phyloP scores from a whole-genome alignment of 2,888 invertebrate species.

The Dynastes hyllus region DNA sequence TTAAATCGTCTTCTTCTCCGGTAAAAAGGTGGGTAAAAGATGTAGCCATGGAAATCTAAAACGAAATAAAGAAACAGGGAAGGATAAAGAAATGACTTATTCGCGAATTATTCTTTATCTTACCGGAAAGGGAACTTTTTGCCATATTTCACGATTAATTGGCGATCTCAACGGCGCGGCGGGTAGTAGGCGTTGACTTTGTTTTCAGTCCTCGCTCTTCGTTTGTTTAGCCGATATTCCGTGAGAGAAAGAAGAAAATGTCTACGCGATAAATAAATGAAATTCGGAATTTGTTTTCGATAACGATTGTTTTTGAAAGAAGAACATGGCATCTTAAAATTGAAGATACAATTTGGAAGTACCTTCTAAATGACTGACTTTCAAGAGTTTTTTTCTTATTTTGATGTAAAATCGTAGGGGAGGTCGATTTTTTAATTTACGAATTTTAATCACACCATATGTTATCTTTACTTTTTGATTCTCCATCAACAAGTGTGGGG shows the following conservation, averaged over 20 bases:
- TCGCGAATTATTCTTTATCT: constrained; percentile 6
- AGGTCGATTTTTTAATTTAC: too few relatives aligned
- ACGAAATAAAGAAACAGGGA: neutral
- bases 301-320: neutral
- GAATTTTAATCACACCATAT: too few relatives aligned
- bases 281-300: constrained; percentile 4
- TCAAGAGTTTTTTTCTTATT: too few relatives aligned
- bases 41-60: neutral
- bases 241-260: too few relatives aligned
- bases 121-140: neutral
- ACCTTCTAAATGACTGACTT: too few relatives aligned
- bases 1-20: constrained; percentile 13
- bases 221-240: neutral
- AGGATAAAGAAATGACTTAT: constrained; percentile 11
- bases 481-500: too few relatives aligned
- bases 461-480: too few relatives aligned
- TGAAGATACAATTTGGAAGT: too few relatives aligned
- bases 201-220: neutral
- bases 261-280: neutral
- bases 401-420: too few relatives aligned
- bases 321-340: too few relatives aligned
- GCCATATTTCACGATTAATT: constrained; percentile 10
- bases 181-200: too few relatives aligned
- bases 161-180: neutral
- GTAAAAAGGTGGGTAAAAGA: constrained; percentile 1